Evolutionary conservation across 2,888 invertebrate genomes (phyloP).

Genomic region (Trachelus iudaicus): DNA sequence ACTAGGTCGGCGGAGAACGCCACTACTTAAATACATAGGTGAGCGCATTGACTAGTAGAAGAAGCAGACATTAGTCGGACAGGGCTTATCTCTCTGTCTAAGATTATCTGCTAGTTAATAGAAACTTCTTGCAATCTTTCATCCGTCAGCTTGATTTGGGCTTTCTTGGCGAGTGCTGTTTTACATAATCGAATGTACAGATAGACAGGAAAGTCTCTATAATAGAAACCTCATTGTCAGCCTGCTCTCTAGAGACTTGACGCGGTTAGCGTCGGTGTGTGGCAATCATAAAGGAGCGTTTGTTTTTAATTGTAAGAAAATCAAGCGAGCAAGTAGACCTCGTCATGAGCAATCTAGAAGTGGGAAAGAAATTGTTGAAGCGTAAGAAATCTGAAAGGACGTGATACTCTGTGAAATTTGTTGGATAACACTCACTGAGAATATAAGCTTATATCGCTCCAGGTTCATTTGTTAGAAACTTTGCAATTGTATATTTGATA

Average conservation of each 20-base stretch:
- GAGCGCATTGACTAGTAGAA: background rate
- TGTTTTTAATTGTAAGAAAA: background rate
- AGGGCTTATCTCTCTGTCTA: background rate
- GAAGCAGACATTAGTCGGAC: background rate
- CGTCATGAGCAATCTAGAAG: conserved; percentile 9
- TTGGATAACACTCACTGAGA: conserved; percentile 23
- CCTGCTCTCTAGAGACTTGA: background rate
- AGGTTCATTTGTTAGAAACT: background rate
- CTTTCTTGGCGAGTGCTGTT: background rate
- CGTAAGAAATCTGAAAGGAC: conserved; percentile 21
- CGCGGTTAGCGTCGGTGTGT: background rate
- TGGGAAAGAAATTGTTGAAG: conserved; percentile 29
- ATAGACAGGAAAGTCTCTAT: background rate
- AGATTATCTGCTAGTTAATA: background rate
- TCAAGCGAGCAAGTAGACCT: background rate
- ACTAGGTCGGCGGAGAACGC: background rate
- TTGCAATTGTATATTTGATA: background rate
- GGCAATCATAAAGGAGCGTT: background rate
- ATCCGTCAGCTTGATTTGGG: background rate
- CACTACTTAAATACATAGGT: background rate
- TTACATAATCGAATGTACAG: background rate
- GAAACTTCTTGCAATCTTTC: background rate
- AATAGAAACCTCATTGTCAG: background rate
- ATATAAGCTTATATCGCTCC: background rate
- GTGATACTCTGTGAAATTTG: conserved; percentile 31